Conservation (phyloP, 2,797 vertebrate genomes). For the Chaetodon trifasciatus region DNA sequence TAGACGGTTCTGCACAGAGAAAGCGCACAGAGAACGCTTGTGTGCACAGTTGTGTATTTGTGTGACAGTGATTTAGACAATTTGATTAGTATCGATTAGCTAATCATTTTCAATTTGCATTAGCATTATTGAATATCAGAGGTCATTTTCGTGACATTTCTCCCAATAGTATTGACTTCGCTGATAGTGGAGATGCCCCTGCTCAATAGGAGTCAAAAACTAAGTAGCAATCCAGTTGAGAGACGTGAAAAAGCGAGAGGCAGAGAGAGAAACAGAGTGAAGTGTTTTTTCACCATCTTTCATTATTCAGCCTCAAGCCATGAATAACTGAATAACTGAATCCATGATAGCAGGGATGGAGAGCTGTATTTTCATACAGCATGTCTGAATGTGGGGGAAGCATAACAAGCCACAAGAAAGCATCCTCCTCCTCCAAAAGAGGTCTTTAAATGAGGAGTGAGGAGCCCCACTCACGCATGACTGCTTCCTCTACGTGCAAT, state of each 20-base stretch:
- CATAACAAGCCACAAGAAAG: constrained; percentile 70
- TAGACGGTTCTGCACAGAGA: constrained; percentile 13
- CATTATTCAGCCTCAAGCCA: constrained; percentile 78
- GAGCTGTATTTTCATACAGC: constrained; percentile 65
- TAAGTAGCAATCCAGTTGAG: constrained; percentile 67
- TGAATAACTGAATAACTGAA: constrained; percentile 82
- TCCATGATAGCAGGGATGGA: constrained; percentile 60
- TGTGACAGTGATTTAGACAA: constrained; percentile 28
- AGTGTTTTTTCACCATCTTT: constrained; percentile 69
- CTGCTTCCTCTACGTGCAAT: constrained; percentile 60
- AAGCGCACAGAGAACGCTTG: neutral
- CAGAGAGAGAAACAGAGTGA: constrained; percentile 47
- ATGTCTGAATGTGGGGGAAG: constrained; percentile 67
- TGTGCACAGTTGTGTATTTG: neutral
- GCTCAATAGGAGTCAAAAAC: constrained; percentile 67
- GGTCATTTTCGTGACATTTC: constrained; percentile 58
- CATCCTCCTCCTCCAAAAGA: constrained; percentile 58
- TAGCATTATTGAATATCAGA: constrained; percentile 68
- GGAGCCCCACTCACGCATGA: constrained; percentile 73
- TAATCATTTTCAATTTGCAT: constrained; percentile 70
- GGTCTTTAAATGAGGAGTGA: constrained; percentile 79
- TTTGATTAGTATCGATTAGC: constrained; percentile 62
- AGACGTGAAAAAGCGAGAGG: constrained; percentile 41
- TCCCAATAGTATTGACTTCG: constrained; percentile 64
- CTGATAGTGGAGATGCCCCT: constrained; percentile 38